Conservation (phyloP, 1,140 invertebrate genomes). For the Bombus polaris region DNA sequence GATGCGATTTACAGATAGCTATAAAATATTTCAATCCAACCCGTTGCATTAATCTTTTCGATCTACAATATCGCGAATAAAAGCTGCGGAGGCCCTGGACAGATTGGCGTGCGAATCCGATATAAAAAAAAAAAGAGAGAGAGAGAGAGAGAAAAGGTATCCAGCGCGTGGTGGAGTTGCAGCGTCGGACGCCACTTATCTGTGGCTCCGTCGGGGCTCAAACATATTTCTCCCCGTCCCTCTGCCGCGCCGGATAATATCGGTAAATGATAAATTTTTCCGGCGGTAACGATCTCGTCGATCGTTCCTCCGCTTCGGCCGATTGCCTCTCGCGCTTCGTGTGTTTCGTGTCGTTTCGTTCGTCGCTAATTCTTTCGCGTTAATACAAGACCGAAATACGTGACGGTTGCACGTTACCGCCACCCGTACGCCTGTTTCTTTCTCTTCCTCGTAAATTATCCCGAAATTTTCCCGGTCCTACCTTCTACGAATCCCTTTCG, state of each 20-base stretch:
- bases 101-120: slow-evolving; percentile 1
- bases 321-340: not conserved
- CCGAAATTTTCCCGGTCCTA: not conserved
- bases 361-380: not conserved
- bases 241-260: not conserved
- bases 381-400: too few species aligned
- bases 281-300: too few species aligned
- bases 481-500: not conserved
- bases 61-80: slow-evolving; percentile 42
- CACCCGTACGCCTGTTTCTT: not conserved
- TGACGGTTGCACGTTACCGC: too few species aligned
- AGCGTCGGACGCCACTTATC: slow-evolving; percentile 28
- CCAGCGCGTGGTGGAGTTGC: not conserved
- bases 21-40: slow-evolving; percentile 42
- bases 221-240: too few species aligned
- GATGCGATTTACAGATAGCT: not conserved
- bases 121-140: not conserved
- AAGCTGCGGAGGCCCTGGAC: not conserved
- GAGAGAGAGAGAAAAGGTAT: not conserved
- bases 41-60: slow-evolving; percentile 34
- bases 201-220: not conserved
- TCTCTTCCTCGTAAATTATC: not conserved
- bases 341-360: not conserved
- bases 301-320: not conserved
- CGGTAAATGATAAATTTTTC: slow-evolving; percentile 10